Base-by-base conservation (phyloP, 2,113 vertebrate genomes). In the Paracanthobrama guichenoti region DNA sequence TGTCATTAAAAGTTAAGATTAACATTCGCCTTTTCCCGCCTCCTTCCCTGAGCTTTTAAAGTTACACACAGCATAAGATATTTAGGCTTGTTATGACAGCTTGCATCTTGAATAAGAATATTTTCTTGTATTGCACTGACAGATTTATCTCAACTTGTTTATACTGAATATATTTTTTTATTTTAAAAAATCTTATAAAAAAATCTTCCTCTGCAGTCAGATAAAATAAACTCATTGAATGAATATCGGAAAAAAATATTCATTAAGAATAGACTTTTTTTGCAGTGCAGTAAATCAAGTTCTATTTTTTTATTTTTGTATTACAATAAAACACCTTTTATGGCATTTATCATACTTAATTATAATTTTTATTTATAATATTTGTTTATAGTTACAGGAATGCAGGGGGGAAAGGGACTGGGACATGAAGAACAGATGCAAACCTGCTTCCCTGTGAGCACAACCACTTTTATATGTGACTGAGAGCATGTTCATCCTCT, bases 81-180 rank as follows among this genome's bases (percentile, higher is more conserved):
- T 69, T 69, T 69, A 69, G 66, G 18, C 35, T 69, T 69, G 66
- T 69, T 69, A 42, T 69, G 66, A 69, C 35, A 39, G 18, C 18
- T 22, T 22, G 66, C 18, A 69, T 42, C 35, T 69, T 22, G 66
- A 22, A 69, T 35, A 69, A 39, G 1, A 69, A 10, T 69, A 42
- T 69, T 69, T 39, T 69, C 28, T 42, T 69, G 35, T n/a, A 44
- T 14, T 16, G 62, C 66, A 42, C 66, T 71, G 67, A 71, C 18
- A 11, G 31, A 71, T 71, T 71, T 22, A 2, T 6, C 50, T 42
- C 18, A 31, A 31, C 26, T 64, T 64, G 10, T 64, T 64, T 8
- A 31, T 66, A 18, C 2, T 48, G 12, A 13, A 48, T 48, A 48
- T 48, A 48, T 48, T 4, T 48, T n/a, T 14, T 48, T 48, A 13